Evolutionary conservation across 2,113 vertebrate species (phyloP), one percentile per base, ranked within the genome.

Genomic region (Bucco capensis): DNA sequence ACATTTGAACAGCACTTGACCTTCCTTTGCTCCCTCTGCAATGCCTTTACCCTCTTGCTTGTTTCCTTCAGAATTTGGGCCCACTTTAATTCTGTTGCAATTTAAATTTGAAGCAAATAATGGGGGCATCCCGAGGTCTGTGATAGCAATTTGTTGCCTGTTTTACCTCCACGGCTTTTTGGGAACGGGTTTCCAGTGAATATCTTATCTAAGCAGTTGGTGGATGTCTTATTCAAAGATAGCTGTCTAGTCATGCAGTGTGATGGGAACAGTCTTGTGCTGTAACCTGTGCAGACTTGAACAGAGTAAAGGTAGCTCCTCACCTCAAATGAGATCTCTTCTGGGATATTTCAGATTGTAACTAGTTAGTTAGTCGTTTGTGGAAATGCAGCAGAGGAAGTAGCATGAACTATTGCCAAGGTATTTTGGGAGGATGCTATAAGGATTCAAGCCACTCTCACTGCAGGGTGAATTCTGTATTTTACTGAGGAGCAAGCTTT

Each of bases 121-220:
- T 3, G 3, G n/a, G n/a, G 22, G 19, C 37, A 61, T 60, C n/a
- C 19, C 83, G 50, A 80, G 62, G 76, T 35, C 42, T 81, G 40
- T 76, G 44, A 65, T 3, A 66, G 28, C 6, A 6, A 11, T 81
- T 93, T 94, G 47, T 15, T 81, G 42, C n/a, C 81, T 84, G 54
- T 25, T 85, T 81, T 90, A 37, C 27, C 54, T 77, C n/a, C 35
- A 18, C 62, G 61, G 51, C 19, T 27, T 77, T 78, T 77, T 62
- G 53, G 65, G 57, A 83, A 54, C 6, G 42, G 16, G 18, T 49
- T 23, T 37, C 57, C 21, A 31, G 47, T 51, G 19, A 76, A 67
- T 76, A 23, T 92, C 72, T 95, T 94, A 94, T 61, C 72, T 91
- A 85, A 94, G 62, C 27, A 60, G 72, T 15, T 88, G 47, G 75